Evolutionary conservation across 2,113 vertebrate species (phyloP), one percentile per base, ranked within the genome.

Genomic region (Centrocercus urophasianus): DNA sequence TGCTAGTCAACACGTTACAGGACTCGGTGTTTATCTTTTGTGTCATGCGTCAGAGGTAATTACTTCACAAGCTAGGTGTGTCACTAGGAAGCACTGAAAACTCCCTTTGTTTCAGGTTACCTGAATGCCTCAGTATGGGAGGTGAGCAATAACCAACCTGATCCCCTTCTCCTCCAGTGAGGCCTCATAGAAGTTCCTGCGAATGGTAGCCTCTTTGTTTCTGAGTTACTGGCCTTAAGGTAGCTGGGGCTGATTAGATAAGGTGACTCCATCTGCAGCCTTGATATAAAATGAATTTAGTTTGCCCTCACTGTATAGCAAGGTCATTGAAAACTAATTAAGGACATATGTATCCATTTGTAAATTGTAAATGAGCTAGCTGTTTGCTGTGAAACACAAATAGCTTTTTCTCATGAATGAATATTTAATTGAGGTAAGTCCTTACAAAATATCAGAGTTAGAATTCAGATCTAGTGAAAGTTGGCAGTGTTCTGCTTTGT

Each of bases 41-140:
- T 94, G 95, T 92, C 88, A 94, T 95, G 93, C 92, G 90, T 96
- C 95, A 96, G 88, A 96, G 69, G 90, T 92, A 95, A 96, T 96
- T 96, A 95, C 92, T 95, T 96, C 95, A 95, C 86, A 61, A 90
- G 75, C 88, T 94, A 93, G 96, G 96, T 93, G 95, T 96, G 96
- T 90, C 93, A 25, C 20, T 88, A 80, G 88, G 96, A 94, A 96
- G 90, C 86, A 88, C 88, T 96, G 93, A 96, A 95, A 96, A 96
- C 95, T 95, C 93, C 90, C 95, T 96, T 96, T 96, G 96, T 96
- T 96, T 92, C 92, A 90, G 76, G 92, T 81, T 94, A 77, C 88
- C 76, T 94, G 76, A 66, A 52, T 95, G 88, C 95, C 70, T 92
- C 65, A n/a, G 69, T 72, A 86, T 72, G 43, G 88, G 93, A 93